Base-by-base conservation (phyloP, 30 jellyfish, hydroid and myxozoan species). In the Chrysaora quinquecirrha region DNA sequence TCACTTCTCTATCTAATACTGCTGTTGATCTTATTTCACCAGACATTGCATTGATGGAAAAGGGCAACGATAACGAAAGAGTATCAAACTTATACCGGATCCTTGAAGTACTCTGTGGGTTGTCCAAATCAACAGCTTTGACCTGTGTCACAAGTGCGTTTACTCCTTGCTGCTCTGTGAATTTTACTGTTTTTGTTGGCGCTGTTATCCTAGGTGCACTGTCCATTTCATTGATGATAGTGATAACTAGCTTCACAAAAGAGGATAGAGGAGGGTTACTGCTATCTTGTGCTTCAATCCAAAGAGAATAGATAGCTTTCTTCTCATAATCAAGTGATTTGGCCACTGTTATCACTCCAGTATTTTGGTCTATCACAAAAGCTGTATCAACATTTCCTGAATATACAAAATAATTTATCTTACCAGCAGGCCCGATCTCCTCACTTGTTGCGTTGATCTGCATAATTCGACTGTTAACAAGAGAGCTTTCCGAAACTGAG, bases 271-370 rank as follows among this genome's bases (percentile, higher is more conserved):
- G 96, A 0, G 96, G 96, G 30, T 33, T 76, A 34, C 56, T 66
- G 47, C 89, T 35, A 56, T 87, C 96, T 1, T 92, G 87, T 22
- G 96, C 92, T 71, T 87, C 96, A 2, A 87, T 71, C 96, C 96
- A 87, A 48, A 87, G 62, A 1, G 89, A 78, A 61, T 67, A 71
- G 7, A 32, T 31, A 4, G 25, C 23, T 61, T 27, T 56, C 3
- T 84, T 77, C 71, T 87, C 96, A 72, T 77, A 87, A 49, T 87
- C 96, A 43, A 87, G 60, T 7, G 71, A 56, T 35, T 32, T 16
- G 14, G 24, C 48, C 12, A 87, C 64, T 1, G 29, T 28, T 4
- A 87, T 27, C 10, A 12, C 48, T 30, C 96, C 96, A 18, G 52
- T 24, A 47, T 16, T 34, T 24, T 3, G 32, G 23, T 61, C 84